phyloP scores from a whole-genome alignment of 1,140 invertebrate species.

The Bombus consobrinus region DNA sequence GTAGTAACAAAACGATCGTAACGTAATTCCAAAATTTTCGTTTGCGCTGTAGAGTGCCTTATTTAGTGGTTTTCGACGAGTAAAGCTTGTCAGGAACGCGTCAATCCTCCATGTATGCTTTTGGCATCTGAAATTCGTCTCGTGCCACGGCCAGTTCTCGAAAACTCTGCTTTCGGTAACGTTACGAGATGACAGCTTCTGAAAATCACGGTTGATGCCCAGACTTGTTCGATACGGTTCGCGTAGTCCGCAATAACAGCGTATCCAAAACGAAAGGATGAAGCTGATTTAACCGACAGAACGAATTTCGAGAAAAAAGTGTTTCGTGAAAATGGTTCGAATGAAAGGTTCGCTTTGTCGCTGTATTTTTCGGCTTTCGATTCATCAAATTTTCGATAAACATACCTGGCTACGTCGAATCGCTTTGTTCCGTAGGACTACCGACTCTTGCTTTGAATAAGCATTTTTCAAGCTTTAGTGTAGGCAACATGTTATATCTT shows the following conservation, averaged over 20 bases:
- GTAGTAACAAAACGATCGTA: conserved; percentile 13
- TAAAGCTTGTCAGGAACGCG: conserved; percentile 36
- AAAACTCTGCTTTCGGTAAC: conserved; percentile 21
- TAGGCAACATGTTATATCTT: too few relatives aligned
- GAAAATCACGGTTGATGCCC: conserved; percentile 17
- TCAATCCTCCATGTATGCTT: conserved; percentile 62
- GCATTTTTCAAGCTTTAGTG: too few relatives aligned
- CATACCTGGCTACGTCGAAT: too few relatives aligned
- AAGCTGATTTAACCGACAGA: neutral
- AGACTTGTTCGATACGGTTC: neutral
- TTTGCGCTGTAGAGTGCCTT: neutral
- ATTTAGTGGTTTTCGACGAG: neutral
- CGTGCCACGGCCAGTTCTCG: conserved; percentile 19
- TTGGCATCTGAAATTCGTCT: conserved; percentile 44
- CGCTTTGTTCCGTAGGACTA: neutral
- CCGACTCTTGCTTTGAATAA: neutral
- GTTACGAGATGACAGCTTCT: neutral
- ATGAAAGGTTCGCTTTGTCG: neutral
- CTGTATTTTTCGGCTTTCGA: neutral
- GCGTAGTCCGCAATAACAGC: neutral
- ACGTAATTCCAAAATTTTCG: conserved; percentile 31
- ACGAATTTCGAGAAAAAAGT: neutral
- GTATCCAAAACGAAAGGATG: too few relatives aligned
- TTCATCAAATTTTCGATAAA: neutral
- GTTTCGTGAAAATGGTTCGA: neutral